Evolutionary conservation across 1,140 invertebrate genomes (phyloP).

Genomic region (Drosophila lini): DNA sequence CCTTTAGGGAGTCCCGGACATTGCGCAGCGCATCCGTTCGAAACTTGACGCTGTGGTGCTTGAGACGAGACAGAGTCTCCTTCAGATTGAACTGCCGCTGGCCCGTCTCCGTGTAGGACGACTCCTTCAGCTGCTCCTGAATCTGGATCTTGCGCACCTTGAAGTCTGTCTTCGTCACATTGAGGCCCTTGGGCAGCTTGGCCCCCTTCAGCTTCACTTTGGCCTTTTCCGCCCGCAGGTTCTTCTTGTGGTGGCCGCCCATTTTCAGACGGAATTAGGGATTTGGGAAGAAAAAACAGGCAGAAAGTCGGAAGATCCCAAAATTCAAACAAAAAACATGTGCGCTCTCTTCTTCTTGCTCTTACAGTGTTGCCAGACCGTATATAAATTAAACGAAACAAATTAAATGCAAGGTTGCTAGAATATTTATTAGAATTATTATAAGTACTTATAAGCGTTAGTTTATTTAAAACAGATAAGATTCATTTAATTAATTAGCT

Average conservation of each 20-base stretch:
- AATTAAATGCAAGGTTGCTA: not conserved
- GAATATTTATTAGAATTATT: not conserved
- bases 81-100: constrained; percentile 90
- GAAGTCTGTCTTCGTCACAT: constrained; percentile 94
- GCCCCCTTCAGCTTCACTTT: constrained; percentile 91
- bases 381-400: not conserved
- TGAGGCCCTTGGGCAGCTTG: constrained; percentile 91
- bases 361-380: not conserved
- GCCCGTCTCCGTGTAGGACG: constrained; percentile 86
- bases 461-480: not conserved
- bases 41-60: constrained; percentile 91
- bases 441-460: not conserved
- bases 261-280: constrained; percentile 22
- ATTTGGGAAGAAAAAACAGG: not conserved
- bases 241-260: constrained; percentile 88
- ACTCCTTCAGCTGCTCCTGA: constrained; percentile 89
- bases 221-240: constrained; percentile 90
- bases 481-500: not conserved
- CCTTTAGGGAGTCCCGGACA: constrained; percentile 88
- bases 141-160: constrained; percentile 95
- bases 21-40: constrained; percentile 89
- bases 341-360: not conserved
- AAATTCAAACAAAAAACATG: constrained; percentile 3
- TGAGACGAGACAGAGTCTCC: constrained; percentile 90
- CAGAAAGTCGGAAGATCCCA: not conserved